These are phyloP conservation scores for Pocillopora grandis DNA, from an alignment of 92 coral and sea anemone genomes.

Conservation along the genomic window DNA sequence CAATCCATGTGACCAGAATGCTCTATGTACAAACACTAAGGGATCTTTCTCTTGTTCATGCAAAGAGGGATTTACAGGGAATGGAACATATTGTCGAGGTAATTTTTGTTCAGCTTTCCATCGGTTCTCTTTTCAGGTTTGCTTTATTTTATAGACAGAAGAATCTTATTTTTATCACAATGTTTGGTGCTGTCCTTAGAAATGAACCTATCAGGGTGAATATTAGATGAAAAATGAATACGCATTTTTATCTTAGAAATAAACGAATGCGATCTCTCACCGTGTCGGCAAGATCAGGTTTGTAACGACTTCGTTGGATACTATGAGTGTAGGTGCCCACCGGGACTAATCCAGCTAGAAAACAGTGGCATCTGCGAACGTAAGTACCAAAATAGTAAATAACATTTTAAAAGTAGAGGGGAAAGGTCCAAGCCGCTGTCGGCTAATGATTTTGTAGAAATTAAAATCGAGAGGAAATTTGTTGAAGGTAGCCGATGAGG, in stretches of 20 bases:
- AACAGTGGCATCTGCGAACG: conserved; percentile 12
- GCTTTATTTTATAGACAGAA: too few relatives aligned
- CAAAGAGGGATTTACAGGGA: conserved; percentile 33
- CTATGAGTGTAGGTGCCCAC: conserved; percentile 23
- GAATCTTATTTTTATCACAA: too few relatives aligned
- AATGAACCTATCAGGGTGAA: neutral
- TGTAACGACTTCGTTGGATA: conserved; percentile 30
- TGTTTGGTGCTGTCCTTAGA: neutral
- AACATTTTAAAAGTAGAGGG: neutral
- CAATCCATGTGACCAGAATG: conserved; percentile 30
- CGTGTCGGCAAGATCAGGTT: conserved; percentile 46
- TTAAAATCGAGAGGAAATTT: too few relatives aligned
- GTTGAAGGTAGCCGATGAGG: too few relatives aligned
- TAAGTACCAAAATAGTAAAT: neutral
- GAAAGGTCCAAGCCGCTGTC: too few relatives aligned
- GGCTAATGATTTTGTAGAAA: too few relatives aligned
- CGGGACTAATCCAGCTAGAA: conserved; percentile 16
- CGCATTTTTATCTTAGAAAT: conserved; percentile 25
- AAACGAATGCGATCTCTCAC: conserved; percentile 28
- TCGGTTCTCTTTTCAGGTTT: too few relatives aligned
- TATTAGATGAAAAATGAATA: neutral
- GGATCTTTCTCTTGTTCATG: conserved; percentile 43
- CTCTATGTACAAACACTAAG: conserved; percentile 28
- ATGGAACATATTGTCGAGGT: conserved; percentile 42
- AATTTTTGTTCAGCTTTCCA: too few relatives aligned